Conservation (phyloP, 2,888 invertebrate species). For the Oscheius sp. region DNA sequence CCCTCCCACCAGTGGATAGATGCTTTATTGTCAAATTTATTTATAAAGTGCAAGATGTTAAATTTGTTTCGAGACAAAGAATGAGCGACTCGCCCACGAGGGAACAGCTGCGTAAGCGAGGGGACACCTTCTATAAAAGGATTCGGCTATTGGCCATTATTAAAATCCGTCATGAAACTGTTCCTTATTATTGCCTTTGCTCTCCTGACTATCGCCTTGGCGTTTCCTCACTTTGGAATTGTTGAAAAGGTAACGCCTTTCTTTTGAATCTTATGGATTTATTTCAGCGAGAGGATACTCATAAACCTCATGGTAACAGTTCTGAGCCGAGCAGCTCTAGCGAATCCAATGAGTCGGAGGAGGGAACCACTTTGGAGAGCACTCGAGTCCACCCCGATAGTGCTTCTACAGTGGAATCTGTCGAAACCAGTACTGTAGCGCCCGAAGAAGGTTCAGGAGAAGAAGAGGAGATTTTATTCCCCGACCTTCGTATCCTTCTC, state of each 20-base stretch:
- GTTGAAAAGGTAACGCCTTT: neutral
- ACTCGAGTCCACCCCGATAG: neutral
- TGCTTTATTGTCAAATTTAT: no score
- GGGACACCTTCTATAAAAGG: neutral
- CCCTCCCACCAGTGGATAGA: no score
- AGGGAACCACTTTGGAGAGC: neutral
- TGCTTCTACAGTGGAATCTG: neutral
- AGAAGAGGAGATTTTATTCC: neutral
- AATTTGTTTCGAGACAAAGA: no score
- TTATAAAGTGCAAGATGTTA: no score
- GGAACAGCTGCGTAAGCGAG: neutral
- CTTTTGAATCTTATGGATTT: neutral
- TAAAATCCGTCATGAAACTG: neutral
- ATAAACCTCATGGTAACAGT: neutral
- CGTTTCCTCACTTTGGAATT: slow-evolving; percentile 1
- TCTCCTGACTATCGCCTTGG: neutral
- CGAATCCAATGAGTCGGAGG: neutral
- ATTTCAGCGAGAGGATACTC: neutral
- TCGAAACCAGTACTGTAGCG: neutral
- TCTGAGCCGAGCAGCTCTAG: neutral
- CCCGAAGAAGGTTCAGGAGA: neutral
- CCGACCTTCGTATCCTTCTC: neutral
- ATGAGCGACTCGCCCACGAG: no score
- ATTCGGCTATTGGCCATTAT: neutral
- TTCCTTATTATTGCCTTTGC: slow-evolving; percentile 6